phyloP scores from a whole-genome alignment of 2,113 vertebrate species.

The Paradoxurus hermaphroditus region DNA sequence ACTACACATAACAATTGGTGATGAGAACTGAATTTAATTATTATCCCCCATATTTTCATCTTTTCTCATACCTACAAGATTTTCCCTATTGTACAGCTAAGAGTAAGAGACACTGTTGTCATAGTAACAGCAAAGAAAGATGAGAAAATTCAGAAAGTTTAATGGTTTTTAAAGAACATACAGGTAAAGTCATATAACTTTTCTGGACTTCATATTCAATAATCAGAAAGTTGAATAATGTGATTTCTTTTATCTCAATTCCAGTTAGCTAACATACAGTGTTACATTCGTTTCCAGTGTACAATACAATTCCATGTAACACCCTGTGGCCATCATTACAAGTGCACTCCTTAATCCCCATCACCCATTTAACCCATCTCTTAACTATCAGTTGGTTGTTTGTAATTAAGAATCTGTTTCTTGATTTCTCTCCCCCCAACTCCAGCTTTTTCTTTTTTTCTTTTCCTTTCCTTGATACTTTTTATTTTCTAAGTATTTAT shows the following conservation, averaged over 20 bases:
- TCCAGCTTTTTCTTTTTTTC: background rate
- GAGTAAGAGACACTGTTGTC: background rate
- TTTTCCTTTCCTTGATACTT: background rate
- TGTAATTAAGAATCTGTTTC: background rate
- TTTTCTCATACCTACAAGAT: background rate
- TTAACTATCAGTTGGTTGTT: background rate
- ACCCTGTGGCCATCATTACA: background rate
- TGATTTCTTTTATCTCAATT: background rate
- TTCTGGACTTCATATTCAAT: background rate
- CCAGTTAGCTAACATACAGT: background rate
- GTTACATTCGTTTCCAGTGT: background rate
- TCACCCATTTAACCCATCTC: background rate
- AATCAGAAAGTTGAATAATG: background rate
- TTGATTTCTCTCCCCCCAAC: background rate
- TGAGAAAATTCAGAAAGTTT: background rate
- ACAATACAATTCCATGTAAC: background rate
- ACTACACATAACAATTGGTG: background rate
- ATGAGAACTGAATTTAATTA: background rate
- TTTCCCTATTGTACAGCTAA: background rate
- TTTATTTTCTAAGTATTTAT: background rate
- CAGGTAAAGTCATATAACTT: background rate
- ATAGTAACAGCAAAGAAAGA: background rate
- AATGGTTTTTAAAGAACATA: background rate
- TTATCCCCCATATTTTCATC: background rate
- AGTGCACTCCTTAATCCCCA: background rate